A percentile compares a stretch with the other conserved stretches of the same genome.
phyloP scores from a whole-genome alignment of 2,797 vertebrate species.

The Avahi laniger region DNA sequence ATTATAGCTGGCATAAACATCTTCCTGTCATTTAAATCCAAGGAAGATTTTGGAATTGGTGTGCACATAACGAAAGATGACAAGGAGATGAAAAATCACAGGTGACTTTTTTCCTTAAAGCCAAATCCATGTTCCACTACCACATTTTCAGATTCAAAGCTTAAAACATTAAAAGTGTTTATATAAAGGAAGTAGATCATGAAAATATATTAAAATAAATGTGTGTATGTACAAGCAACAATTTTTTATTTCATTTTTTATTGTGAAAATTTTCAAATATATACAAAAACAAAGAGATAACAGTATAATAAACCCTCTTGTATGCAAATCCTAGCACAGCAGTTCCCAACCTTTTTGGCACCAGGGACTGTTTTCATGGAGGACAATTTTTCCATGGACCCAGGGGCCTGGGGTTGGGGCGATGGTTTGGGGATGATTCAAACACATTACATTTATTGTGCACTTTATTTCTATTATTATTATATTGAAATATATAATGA shows the following conservation, averaged over 20 bases:
- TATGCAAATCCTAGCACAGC: neutral
- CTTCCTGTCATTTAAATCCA: neutral
- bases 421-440: no score
- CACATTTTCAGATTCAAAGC: conserved; percentile 3
- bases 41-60: neutral
- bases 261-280: neutral
- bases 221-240: neutral
- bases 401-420: no score
- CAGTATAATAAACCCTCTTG: neutral
- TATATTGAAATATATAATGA: no score
- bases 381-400: no score
- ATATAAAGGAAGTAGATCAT: neutral
- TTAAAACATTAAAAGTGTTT: neutral
- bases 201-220: neutral
- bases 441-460: no score
- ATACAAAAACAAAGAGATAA: neutral
- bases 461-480: no score
- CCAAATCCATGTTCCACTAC: neutral
- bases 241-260: neutral
- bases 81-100: neutral
- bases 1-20: neutral
- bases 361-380: no score
- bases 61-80: neutral
- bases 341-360: no score
- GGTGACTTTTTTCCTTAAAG: neutral